Base-by-base conservation (phyloP, 2,888 invertebrate genomes). In the Eremobia ochroleuca region DNA sequence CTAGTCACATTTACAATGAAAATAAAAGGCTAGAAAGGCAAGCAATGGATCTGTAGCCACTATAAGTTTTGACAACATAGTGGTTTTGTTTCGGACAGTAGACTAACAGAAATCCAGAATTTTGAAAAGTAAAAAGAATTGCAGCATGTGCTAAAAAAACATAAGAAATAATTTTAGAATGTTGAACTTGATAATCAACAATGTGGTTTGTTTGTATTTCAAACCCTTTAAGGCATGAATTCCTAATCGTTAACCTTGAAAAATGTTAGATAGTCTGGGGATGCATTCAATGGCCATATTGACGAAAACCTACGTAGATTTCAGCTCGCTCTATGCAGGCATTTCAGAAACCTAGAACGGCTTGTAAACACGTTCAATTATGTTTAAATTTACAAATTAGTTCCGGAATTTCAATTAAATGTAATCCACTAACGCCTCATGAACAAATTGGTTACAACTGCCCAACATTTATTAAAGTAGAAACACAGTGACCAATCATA, bases 371-470 rank as follows among this genome's bases (percentile, higher is more conserved):
- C 3, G 2, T 25, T 25, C 15, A 34, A 49, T 18, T 37, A 25
- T 64, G n/a, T 58, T 64, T n/a, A 13, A 18, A 40, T 25, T 31
- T 25, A 40, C 9, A 31, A 74, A 21, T 28, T n/a, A 8, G 15
- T 52, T 76, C 1, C 15, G 3, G 1, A 58, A 28, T 37, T 77
- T 11, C 9, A 6, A 34, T 18, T n/a, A 28, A 40, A 49, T 52
- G 6, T 34, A 34, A 40, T 82, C 18, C 1, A 65, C 15, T 18
- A 82, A 46, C 43, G 58, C 58, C 65, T 76, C 49, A 65, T 59
- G 40, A 49, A 76, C 40, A 58, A 76, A 49, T 15, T 43, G 46
- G 37, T 73, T 43, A 28, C 25, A 34, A 34, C 28, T 49, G 34
- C 31, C 76, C 64, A 82, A 49, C 31, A 37, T 80, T n/a, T 52